Base-by-base conservation (phyloP, 2,888 invertebrate genomes). In the Caenorhabditis drosophilae region DNA sequence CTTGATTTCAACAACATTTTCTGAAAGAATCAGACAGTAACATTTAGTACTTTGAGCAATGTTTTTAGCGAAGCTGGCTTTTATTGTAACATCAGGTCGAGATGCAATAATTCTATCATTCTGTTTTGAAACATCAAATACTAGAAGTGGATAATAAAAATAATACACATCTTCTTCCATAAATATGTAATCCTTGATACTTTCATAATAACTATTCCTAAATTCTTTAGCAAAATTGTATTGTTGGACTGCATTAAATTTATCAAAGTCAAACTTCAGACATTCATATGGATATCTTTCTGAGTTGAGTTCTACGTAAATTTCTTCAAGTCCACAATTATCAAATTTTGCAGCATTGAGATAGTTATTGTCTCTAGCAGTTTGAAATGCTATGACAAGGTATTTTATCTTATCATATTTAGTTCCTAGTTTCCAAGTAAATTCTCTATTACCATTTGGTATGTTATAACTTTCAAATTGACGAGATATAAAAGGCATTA, bases 351-450 rank as follows among this genome's bases (percentile, higher is more conserved):
- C 63, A 31, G 75, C 68, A 73, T 73, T 71, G 18, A 53, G 27
- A 59, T 67, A 75, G 56, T 72, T 73, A 35, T 73, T 64, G 41
- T 75, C 75, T 67, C 73, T 67, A 45, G 35, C 48, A 61, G 52
- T 46, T 45, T 73, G 73, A 58, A 73, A 72, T 27, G 63, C 26
- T 12, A 73, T 31, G 7, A 73, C 58, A 49, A 73, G 55, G 36
- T 76, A 75, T 49, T 73, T 71, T 63, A 73, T 69, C 45, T 73
- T 73, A 52, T 73, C 73, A 67, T 73, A 76, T 47, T 75, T 73
- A 25, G 75, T 76, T 41, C 71, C 75, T 22, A 74, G 53, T 27
- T 74, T 74, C 75, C 74, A 76, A 51, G 75, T 73, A 60, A 73
- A 73, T 48, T 74, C 75, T 60, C 68, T 26, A 68, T 67, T 66